Evolutionary conservation across 2,113 vertebrate genomes (phyloP).

Genomic region (Tyrannus savana): DNA sequence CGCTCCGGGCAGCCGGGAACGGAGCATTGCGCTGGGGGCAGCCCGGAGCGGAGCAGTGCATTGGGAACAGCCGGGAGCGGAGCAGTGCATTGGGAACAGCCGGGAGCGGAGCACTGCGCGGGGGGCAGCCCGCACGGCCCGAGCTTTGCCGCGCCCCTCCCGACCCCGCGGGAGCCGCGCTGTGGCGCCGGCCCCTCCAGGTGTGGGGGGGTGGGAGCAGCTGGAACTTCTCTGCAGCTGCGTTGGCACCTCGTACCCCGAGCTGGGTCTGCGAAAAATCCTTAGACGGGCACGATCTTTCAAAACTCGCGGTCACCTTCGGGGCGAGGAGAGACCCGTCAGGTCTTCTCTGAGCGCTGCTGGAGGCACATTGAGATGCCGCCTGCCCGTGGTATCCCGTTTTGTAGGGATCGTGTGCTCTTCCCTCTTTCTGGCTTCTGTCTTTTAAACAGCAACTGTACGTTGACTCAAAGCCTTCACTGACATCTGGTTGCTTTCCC

Average conservation of each 20-base stretch:
- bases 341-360: fast-evolving
- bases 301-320: fast-evolving
- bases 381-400: fast-evolving
- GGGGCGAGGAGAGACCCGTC: fast-evolving
- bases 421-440: not conserved
- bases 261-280: fast-evolving
- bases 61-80: too few species aligned
- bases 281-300: fast-evolving
- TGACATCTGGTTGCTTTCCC: not conserved
- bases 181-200: not conserved
- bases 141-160: not conserved
- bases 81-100: too few species aligned
- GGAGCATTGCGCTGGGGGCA: too few species aligned
- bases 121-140: too few species aligned
- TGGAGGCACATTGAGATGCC: fast-evolving
- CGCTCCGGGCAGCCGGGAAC: not conserved
- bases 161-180: not conserved
- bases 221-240: not conserved
- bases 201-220: not conserved
- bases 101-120: too few species aligned
- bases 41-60: not conserved
- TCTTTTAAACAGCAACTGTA: not conserved
- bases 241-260: not conserved
- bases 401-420: fast-evolving
- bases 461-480: not conserved